These are phyloP conservation scores for Orthosia gracilis DNA, from an alignment of 2,888 invertebrate species.

Conservation along the genomic window DNA sequence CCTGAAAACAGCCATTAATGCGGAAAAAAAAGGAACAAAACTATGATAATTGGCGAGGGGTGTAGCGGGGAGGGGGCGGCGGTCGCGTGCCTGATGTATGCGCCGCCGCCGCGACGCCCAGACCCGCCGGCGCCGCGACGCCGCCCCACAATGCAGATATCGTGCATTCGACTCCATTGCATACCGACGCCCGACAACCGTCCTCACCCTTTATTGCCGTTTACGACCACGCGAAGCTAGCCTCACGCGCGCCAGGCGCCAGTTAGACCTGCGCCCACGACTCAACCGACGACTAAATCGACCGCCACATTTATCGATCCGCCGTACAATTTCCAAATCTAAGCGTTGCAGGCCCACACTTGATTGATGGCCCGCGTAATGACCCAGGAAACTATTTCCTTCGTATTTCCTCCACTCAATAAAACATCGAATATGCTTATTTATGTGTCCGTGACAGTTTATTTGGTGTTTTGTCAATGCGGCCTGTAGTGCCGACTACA, in stretches of 20 bases:
- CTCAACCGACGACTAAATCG: conserved; percentile 60
- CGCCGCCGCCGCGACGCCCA: conserved; percentile 89
- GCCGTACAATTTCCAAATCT: conserved; percentile 75
- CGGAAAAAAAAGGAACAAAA: conserved; percentile 81
- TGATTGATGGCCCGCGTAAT: conserved; percentile 90
- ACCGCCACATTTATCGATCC: conserved; percentile 73
- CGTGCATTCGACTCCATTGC: conserved; percentile 82
- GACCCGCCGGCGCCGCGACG: conserved; percentile 89
- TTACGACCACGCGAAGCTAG: conserved; percentile 76
- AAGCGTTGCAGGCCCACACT: conserved; percentile 77
- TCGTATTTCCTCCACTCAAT: conserved; percentile 90
- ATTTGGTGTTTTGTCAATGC: conserved; percentile 89
- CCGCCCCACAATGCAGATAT: conserved; percentile 89
- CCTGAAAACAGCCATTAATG: conserved; percentile 73
- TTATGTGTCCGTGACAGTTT: conserved; percentile 88
- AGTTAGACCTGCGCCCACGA: conserved; percentile 34
- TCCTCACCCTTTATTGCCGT: conserved; percentile 76
- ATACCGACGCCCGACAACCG: conserved; percentile 73
- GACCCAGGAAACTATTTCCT: conserved; percentile 90
- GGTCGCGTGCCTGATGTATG: conserved; percentile 90
- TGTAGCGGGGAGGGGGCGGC: conserved; percentile 66
- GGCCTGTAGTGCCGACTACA: conserved; percentile 85
- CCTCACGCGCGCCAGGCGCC: conserved; percentile 28
- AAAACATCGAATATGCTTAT: conserved; percentile 90
- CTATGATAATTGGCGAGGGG: conserved; percentile 84